A percentile compares a stretch with the other conserved stretches of the same genome.
phyloP scores from a whole-genome alignment of 2,113 vertebrate genomes.

The Dermatemys mawii region DNA sequence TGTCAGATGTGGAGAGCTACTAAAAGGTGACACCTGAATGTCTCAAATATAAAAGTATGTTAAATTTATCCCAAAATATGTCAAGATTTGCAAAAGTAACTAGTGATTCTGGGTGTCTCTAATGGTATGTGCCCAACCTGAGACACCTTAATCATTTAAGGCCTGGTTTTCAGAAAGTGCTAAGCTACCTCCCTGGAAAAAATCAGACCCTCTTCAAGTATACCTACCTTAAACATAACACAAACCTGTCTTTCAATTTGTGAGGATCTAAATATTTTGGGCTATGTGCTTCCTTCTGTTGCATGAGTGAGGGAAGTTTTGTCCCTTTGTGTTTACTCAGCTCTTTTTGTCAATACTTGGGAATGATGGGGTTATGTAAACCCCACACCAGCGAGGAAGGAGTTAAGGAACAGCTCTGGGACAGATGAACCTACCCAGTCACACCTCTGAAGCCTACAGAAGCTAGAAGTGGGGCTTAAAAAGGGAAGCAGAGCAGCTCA shows the following conservation, averaged over 20 bases:
- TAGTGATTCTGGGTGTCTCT: fast-evolving
- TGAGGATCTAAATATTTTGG: neutral
- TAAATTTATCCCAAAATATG: neutral
- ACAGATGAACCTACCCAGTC: neutral
- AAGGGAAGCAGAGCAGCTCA: too few relatives aligned
- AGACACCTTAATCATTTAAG: neutral
- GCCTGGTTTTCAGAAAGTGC: neutral
- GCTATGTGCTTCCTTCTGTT: neutral
- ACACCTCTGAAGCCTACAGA: neutral
- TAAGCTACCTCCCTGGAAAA: neutral
- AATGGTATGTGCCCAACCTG: neutral
- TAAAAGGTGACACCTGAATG: neutral
- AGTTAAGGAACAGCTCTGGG: neutral
- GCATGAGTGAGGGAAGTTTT: neutral
- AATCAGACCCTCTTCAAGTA: neutral
- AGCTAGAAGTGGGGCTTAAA: too few relatives aligned
- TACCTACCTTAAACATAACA: neutral
- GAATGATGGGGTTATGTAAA: neutral
- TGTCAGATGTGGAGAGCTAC: neutral
- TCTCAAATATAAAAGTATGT: neutral
- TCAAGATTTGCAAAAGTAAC: neutral
- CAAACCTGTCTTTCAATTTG: neutral
- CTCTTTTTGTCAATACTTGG: neutral
- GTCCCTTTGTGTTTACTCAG: neutral
- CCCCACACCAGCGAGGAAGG: neutral